phyloP scores from a whole-genome alignment of 2,797 vertebrate genomes.

The Erithacus rubecula region DNA sequence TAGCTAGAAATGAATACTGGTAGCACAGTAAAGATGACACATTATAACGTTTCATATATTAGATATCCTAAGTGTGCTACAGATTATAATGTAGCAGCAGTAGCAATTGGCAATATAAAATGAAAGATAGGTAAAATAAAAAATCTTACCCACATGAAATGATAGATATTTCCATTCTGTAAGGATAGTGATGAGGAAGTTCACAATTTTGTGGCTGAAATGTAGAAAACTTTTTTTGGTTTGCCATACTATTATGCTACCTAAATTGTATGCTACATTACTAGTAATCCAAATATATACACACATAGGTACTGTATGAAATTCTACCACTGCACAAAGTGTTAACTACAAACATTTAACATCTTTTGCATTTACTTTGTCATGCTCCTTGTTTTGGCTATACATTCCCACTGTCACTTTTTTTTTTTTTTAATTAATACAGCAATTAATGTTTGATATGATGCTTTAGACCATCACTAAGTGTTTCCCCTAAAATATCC shows the following conservation, averaged over 20 bases:
- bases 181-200: not conserved
- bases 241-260: not conserved
- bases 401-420: not conserved
- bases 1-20: not conserved
- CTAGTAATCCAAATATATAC: not conserved
- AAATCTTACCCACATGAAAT: not conserved
- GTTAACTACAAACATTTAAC: not conserved
- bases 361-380: not conserved
- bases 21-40: not conserved
- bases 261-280: not conserved
- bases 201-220: not conserved
- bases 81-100: not conserved
- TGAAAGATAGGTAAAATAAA: conserved; percentile 5
- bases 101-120: not conserved
- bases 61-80: not conserved
- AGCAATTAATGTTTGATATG: not conserved
- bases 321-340: not conserved
- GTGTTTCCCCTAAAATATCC: not conserved
- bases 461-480: not conserved
- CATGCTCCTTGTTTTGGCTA: not conserved
- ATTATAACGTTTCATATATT: not conserved
- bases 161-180: not conserved
- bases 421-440: not conserved
- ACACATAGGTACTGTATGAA: not conserved
- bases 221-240: not conserved